Conservation (phyloP, 2,113 vertebrate genomes). For the Patagioenas fasciata region DNA sequence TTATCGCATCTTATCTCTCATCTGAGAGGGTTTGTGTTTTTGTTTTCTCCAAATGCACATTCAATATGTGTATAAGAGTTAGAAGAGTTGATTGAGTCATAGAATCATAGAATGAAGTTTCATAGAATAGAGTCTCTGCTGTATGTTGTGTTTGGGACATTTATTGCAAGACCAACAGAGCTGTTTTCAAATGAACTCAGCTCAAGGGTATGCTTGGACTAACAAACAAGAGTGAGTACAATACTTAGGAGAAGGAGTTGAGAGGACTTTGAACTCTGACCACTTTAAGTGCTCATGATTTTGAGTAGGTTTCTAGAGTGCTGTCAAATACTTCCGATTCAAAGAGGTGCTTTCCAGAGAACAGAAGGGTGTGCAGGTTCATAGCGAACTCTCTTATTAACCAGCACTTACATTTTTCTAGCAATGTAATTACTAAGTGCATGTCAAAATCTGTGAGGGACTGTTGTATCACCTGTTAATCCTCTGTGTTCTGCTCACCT, state of each 20-base stretch:
- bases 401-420: background rate
- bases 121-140: background rate
- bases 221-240: background rate
- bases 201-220: background rate
- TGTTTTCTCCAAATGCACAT: background rate
- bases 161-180: background rate
- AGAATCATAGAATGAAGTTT: no score
- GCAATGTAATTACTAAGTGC: background rate
- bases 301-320: background rate
- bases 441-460: rapidly evolving
- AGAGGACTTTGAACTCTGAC: background rate
- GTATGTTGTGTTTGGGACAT: background rate
- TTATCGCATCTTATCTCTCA: background rate
- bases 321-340: background rate
- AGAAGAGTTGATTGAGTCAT: no score
- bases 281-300: background rate
- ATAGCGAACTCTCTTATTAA: background rate
- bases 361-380: background rate
- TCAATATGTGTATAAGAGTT: rapidly evolving
- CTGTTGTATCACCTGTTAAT: background rate
- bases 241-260: background rate
- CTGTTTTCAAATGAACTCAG: background rate
- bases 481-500: background rate
- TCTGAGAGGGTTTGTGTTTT: rapidly evolving
- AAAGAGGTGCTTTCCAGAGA: background rate